Evolutionary conservation across 2,797 vertebrate genomes (phyloP).

Genomic region (Anabacerthia variegaticeps): DNA sequence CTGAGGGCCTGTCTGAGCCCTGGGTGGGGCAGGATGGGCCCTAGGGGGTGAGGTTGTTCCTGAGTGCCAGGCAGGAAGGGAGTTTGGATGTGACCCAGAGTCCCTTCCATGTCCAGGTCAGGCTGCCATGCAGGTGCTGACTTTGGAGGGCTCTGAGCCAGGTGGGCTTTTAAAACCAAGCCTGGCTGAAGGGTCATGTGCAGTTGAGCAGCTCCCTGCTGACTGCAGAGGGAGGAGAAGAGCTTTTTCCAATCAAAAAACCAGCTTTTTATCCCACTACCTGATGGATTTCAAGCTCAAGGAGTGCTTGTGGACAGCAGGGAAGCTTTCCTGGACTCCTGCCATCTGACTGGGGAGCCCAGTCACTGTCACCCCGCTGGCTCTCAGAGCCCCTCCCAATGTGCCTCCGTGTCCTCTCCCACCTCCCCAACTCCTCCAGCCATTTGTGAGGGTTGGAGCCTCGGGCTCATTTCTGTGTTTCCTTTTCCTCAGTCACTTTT

Average conservation of each 20-base stretch:
- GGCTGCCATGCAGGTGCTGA: not conserved
- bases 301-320: not conserved
- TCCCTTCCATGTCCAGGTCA: too few relatives aligned
- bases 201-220: not conserved
- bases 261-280: not conserved
- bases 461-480: not conserved
- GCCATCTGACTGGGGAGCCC: not conserved
- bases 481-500: not conserved
- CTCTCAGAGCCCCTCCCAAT: not conserved
- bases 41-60: too few relatives aligned
- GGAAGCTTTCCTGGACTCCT: not conserved
- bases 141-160: not conserved
- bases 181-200: not conserved
- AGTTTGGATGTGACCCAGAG: not conserved
- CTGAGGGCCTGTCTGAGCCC: not conserved
- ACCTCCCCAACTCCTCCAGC: rapidly evolving
- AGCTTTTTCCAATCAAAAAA: not conserved
- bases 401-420: not conserved
- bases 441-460: rapidly evolving
- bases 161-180: not conserved
- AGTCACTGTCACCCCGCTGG: rapidly evolving
- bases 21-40: rapidly evolving
- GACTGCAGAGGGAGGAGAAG: not conserved
- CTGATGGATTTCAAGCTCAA: not conserved
- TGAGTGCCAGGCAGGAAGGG: not conserved